Conservation (phyloP, 2,797 vertebrate genomes). For the Holocentrus rufus region DNA sequence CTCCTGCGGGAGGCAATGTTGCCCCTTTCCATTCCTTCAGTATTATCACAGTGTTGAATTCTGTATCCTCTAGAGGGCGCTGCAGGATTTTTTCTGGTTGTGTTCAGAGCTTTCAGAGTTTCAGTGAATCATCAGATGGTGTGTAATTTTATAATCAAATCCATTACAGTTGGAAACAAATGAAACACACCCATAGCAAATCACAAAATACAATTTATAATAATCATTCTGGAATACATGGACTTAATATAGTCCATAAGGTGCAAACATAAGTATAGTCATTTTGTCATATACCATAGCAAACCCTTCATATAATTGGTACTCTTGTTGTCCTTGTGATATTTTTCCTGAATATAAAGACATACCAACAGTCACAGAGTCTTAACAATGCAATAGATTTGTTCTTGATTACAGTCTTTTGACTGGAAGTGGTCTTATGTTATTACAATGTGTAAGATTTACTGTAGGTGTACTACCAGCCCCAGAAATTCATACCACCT, state of each 20-base stretch:
- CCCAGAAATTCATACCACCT: conserved; percentile 64
- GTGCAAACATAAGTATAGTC: background rate
- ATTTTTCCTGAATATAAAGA: conserved; percentile 52
- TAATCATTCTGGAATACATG: conserved; percentile 37
- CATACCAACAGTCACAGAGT: conserved; percentile 43
- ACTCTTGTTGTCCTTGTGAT: conserved; percentile 52
- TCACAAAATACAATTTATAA: conserved; percentile 49
- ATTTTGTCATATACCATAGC: conserved; percentile 28
- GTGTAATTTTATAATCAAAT: conserved; percentile 53
- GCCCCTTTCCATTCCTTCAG: fast-evolving
- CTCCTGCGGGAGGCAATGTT: too few species aligned
- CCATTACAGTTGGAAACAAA: conserved; percentile 38
- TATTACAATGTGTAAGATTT: conserved; percentile 76
- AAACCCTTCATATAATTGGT: conserved; percentile 47
- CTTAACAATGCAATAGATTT: conserved; percentile 63
- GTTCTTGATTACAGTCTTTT: conserved; percentile 71
- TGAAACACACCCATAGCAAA: conserved; percentile 47
- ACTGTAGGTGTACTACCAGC: conserved; percentile 62
- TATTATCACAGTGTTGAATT: background rate
- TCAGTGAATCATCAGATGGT: conserved; percentile 34
- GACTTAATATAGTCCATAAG: conserved; percentile 33
- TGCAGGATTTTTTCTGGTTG: conserved; percentile 56
- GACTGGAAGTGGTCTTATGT: conserved; percentile 66
- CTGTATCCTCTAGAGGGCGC: conserved; percentile 64
- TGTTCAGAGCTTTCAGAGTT: conserved; percentile 9